Percentiles rank a stretch among this genome's conserved stretches.
phyloP scores from a whole-genome alignment of 2,888 invertebrate genomes.

The Clepsis dumicolana region DNA sequence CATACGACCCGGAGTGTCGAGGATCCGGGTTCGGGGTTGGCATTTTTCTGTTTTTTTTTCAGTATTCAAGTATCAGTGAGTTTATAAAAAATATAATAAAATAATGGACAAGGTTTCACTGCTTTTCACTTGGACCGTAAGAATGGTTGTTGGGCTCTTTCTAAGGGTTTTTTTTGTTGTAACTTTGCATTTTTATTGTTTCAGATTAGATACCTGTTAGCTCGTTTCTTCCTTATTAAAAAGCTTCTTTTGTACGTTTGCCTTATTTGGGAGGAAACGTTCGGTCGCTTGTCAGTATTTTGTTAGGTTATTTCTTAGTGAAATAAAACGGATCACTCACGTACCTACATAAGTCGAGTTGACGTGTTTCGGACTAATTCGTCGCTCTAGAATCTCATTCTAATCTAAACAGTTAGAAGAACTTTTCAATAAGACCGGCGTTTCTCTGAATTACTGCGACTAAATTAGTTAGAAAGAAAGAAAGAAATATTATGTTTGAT shows the following conservation, averaged over 20 bases:
- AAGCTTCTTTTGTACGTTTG: neutral
- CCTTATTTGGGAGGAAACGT: neutral
- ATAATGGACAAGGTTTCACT: neutral
- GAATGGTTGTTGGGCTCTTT: constrained; percentile 30
- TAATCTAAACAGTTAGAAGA: no score
- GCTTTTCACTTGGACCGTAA: constrained; percentile 8
- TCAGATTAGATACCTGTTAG: constrained; percentile 39
- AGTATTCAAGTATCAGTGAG: no score
- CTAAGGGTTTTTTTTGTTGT: constrained; percentile 16
- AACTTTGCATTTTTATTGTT: constrained; percentile 43
- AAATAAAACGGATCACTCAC: no score
- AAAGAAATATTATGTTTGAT: no score
- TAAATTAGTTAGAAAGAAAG: neutral
- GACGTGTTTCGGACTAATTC: no score
- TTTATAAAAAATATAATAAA: no score
- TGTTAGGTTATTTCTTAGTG: neutral
- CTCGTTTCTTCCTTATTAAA: constrained; percentile 21
- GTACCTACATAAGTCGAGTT: no score
- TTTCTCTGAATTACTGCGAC: neutral
- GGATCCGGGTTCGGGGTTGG: no score
- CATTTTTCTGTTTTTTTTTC: no score
- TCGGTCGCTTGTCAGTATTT: neutral
- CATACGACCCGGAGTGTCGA: no score
- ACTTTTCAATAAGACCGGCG: neutral
- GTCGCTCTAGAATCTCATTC: no score